Base-by-base conservation (phyloP, 1,140 invertebrate species). In the Drosophila simulans region DNA sequence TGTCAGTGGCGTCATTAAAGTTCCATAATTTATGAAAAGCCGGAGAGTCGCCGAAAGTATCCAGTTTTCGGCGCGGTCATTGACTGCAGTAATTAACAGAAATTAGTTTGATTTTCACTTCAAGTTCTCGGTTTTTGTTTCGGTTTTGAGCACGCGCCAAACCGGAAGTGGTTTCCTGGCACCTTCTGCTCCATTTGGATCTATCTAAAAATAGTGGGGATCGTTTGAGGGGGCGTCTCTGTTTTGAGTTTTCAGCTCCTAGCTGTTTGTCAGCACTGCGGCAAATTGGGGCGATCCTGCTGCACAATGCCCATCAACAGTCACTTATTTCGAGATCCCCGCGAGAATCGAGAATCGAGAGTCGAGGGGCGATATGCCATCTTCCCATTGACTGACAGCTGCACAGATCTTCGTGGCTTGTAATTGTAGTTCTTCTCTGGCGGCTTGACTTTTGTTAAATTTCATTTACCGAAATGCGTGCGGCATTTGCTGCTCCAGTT, bases 1-100 rank as follows among this genome's bases (percentile, higher is more conserved):
- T 84, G 84, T 89, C 84, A 89, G 84, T 80, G 84, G 59, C 73
- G 69, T 80, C 80, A 80, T 89, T 89, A 89, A 89, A 83, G 77
- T 89, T 84, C 68, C 56, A 80, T 89, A 89, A 90, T 89, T 89
- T 89, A 89, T 89, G 77, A 82, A 78, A 86, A 85, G 73, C 66
- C 71, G 54, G 11, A 42, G 46, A 10, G 22, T 40, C 17, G 54
- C 53, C 63, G 59, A 45, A 39, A 34, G 35, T 45, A 51, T 69
- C 22, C 35, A 17, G 46, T 46, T 51, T 39, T 51, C 22, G 20
- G 11, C 17, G 12, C 80, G 43, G 52, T 68, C 69, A 60, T 74
- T 63, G 57, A 48, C 43, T 58, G 64, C 40, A 73, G 70, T 66
- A 86, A 88, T 88, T 80, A 77, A 57, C 49, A 54, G 37, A 80